phyloP scores from a whole-genome alignment of 2,113 vertebrate species.

The Empidonax alnorum region DNA sequence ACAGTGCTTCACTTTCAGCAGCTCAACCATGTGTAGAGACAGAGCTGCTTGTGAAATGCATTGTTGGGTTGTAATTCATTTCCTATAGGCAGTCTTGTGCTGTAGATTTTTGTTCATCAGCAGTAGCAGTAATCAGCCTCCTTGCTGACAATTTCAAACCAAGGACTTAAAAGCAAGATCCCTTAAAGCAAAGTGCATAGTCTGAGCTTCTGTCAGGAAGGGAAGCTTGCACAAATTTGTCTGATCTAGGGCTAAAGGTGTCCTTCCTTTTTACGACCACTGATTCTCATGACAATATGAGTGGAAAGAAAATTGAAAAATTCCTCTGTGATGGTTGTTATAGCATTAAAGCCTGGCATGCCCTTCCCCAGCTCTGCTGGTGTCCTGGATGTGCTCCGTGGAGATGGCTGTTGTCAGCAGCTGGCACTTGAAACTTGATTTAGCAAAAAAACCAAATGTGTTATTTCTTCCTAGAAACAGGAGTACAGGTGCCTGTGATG shows the following conservation, averaged over 20 bases:
- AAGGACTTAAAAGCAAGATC: background rate
- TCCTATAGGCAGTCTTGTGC: background rate
- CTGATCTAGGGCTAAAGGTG: background rate
- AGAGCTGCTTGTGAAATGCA: background rate
- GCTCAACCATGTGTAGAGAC: background rate
- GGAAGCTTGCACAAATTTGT: background rate
- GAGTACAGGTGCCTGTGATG: background rate
- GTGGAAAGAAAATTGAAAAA: constrained; percentile 28
- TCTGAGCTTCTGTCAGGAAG: background rate
- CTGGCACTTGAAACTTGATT: background rate
- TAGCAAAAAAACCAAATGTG: background rate
- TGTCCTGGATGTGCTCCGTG: background rate
- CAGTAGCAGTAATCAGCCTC: background rate
- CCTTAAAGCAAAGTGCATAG: background rate
- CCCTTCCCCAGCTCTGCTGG: background rate
- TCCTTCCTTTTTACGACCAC: background rate
- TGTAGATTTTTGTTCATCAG: background rate
- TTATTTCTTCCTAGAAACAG: background rate
- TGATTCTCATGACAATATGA: background rate
- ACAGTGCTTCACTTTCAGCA: background rate
- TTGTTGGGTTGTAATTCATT: background rate
- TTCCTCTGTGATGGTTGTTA: background rate
- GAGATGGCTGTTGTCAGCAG: background rate
- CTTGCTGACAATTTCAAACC: background rate
- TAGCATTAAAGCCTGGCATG: background rate